Evolutionary conservation across 1,140 invertebrate genomes (phyloP).

Genomic region (Homalodisca vitripennis): DNA sequence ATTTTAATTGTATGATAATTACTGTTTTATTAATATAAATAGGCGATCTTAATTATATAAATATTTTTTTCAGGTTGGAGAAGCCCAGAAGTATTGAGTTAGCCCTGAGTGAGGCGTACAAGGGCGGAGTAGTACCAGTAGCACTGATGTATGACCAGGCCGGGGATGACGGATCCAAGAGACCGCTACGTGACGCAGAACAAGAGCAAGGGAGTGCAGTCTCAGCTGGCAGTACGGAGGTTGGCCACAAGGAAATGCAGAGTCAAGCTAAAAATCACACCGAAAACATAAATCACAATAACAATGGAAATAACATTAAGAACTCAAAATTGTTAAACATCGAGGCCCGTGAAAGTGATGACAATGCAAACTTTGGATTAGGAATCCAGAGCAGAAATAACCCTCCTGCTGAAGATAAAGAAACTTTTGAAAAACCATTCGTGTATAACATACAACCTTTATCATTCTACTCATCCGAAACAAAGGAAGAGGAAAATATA

Average conservation of each 20-base stretch:
- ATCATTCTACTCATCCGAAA: not conserved
- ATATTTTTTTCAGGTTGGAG: conserved; percentile 4
- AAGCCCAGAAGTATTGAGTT: not conserved
- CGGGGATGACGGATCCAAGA: not conserved
- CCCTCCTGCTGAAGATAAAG: not conserved
- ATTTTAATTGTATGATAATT: not conserved
- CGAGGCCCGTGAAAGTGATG: conserved; percentile 7
- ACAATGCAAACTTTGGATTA: conserved; percentile 17
- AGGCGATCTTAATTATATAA: not conserved
- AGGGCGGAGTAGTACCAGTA: conserved; percentile 19
- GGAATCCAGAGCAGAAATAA: conserved; percentile 21
- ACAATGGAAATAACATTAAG: not conserved
- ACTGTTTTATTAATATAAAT: not conserved
- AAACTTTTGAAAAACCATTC: not conserved
- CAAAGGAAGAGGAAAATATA: conserved; percentile 2
- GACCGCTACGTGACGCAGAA: not conserved
- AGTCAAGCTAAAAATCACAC: not conserved
- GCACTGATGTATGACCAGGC: not conserved
- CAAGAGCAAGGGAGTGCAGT: not conserved
- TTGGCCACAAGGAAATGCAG: not conserved
- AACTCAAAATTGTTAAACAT: conserved; percentile 8
- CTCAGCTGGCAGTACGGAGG: not conserved
- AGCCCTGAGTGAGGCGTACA: not conserved
- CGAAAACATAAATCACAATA: not conserved
- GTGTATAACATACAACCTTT: conserved; percentile 17